Evolutionary conservation across 2,113 vertebrate genomes (phyloP).

Genomic region (Cygnus atratus): DNA sequence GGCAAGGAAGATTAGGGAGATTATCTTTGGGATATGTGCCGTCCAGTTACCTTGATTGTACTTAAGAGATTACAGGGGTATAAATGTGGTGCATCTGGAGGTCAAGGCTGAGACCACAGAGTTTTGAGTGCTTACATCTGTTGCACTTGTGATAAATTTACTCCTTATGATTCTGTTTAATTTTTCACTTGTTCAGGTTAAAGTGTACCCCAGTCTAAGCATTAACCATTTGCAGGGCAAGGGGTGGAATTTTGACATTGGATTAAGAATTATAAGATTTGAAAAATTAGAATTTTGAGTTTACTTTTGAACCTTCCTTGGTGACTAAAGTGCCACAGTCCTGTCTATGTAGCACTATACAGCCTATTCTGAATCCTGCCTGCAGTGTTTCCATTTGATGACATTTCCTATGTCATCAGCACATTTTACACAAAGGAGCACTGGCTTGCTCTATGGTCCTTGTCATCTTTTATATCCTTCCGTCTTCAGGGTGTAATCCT

Average conservation of each 20-base stretch:
- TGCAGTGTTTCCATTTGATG: background rate
- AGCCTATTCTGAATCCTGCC: background rate
- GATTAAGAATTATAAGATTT: background rate
- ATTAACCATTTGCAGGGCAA: background rate
- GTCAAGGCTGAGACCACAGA: background rate
- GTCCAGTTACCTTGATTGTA: constrained; percentile 22
- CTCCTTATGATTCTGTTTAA: background rate
- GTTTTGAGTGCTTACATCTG: background rate
- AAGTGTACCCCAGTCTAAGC: background rate
- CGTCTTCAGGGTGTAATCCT: background rate
- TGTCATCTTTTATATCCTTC: background rate
- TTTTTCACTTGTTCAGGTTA: background rate
- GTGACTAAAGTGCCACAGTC: background rate
- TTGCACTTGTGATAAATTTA: background rate
- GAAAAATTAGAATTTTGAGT: background rate
- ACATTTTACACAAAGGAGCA: background rate
- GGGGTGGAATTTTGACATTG: background rate
- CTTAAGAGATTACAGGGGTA: constrained; percentile 11
- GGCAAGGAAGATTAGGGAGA: constrained; percentile 35
- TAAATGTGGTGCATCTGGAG: constrained; percentile 32
- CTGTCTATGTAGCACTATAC: background rate
- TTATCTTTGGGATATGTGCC: constrained; percentile 28
- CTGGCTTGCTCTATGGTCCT: background rate
- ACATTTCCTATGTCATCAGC: background rate
- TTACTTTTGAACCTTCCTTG: background rate